Evolutionary conservation across 1,140 invertebrate genomes (phyloP), one percentile per base, ranked within the genome.

Genomic region (Zaprionus vittiger): DNA sequence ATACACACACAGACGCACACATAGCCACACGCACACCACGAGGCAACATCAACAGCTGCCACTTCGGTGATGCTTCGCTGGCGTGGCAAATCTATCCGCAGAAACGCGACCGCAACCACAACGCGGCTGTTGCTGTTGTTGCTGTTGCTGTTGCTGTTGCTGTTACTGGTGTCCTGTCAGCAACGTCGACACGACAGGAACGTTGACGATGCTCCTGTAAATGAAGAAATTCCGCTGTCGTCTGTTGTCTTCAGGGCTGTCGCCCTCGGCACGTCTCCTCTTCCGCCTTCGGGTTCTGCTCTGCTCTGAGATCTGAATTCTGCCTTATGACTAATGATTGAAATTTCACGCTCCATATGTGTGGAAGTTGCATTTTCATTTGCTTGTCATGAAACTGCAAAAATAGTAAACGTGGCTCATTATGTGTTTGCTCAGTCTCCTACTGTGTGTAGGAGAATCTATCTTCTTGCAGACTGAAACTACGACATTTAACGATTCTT

Each of bases 211-310:
- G 73, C 65, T 77, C 63, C 70, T 77, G 83, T 80, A 86, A 86
- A 86, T 86, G 77, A 86, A 86, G 83, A 86, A 86, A 86, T 86
- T 86, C 83, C 83, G 80, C 71, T 73, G 60, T 78, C 38, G 65
- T 78, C 64, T 74, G 62, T 85, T 81, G 82, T 84, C 82, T 81
- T 84, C 79, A 63, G 81, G 63, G 47, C 73, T 89, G 80, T 83
- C 73, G 70, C 83, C 56, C 67, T 62, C 47, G 59, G 66, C 52
- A 70, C 61, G 60, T 54, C 67, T 24, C 26, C 66, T 59, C 47
- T 38, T 22, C n/a, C 0, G 22, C 12, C 47, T 38, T 49, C 12
- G 0, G 22, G 3, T 12, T 41, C 24, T 49, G 7, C 22, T 26
- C 24, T 49, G 7, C 22, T 26, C 34, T 60, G 41, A 47, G 41